Evolutionary conservation across 1,140 invertebrate species (phyloP).

Genomic region (Pseudomyrmex concolor): DNA sequence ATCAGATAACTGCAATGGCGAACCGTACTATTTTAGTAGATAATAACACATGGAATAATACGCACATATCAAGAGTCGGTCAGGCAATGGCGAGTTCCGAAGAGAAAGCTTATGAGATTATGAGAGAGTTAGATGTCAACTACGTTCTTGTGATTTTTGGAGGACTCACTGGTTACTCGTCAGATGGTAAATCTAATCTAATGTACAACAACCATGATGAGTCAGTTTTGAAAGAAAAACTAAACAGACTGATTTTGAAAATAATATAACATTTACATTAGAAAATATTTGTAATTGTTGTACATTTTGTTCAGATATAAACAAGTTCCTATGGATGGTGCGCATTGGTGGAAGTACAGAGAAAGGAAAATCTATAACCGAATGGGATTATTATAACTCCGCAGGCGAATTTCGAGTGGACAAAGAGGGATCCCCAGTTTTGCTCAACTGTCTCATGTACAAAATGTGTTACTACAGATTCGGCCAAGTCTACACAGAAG

Average conservation of each 20-base stretch:
- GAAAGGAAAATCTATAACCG: slow-evolving; percentile 96
- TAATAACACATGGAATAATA: slow-evolving; percentile 99
- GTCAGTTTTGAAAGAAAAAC: background rate
- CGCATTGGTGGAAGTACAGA: slow-evolving; percentile 98
- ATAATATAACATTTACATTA: slow-evolving; percentile 1
- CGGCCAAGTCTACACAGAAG: slow-evolving; percentile 97
- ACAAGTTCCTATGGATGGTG: slow-evolving; percentile 99
- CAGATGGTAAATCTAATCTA: slow-evolving; percentile 90
- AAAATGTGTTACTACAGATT: slow-evolving; percentile 98
- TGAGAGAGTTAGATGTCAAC: slow-evolving; percentile 98
- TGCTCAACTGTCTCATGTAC: slow-evolving; percentile 98
- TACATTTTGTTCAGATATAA: slow-evolving; percentile 90
- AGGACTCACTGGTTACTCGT: slow-evolving; percentile 98
- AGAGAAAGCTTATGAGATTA: slow-evolving; percentile 98
- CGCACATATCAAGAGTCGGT: slow-evolving; percentile 98
- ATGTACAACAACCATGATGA: background rate
- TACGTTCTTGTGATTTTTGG: slow-evolving; percentile 99
- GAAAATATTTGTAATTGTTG: slow-evolving; percentile 21
- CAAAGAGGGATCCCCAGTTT: slow-evolving; percentile 93
- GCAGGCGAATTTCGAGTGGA: slow-evolving; percentile 98
- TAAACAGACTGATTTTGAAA: background rate
- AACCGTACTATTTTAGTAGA: slow-evolving; percentile 99
- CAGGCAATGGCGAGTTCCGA: slow-evolving; percentile 99
- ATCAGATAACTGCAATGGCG: slow-evolving; percentile 99
- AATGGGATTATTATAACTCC: slow-evolving; percentile 97